Evolutionary conservation across 92 coral and sea anemone species (phyloP).

Genomic region (Epizoanthus illoricatus): DNA sequence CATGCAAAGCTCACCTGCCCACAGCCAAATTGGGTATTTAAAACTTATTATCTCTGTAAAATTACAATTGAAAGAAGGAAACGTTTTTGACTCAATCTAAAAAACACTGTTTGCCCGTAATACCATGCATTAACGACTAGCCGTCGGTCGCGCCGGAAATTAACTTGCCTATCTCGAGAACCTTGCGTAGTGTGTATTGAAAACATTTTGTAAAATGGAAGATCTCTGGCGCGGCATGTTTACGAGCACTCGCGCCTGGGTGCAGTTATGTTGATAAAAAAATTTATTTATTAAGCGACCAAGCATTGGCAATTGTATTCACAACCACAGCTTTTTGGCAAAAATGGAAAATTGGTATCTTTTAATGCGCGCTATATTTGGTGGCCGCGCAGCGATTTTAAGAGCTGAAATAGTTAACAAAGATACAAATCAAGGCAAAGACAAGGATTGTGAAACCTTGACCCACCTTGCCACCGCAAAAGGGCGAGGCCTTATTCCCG

Average conservation of each 20-base stretch:
- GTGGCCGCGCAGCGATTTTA: slow-evolving; percentile 11
- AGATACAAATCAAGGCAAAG: neutral
- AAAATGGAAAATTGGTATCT: slow-evolving; percentile 4
- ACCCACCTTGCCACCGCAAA: slow-evolving; percentile 3
- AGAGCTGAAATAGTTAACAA: slow-evolving; percentile 27
- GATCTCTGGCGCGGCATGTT: slow-evolving; percentile 38
- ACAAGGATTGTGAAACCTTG: neutral
- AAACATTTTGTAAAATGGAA: slow-evolving; percentile 47
- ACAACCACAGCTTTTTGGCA: slow-evolving; percentile 10
- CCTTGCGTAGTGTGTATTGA: slow-evolving; percentile 46
- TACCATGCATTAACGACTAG: slow-evolving; percentile 67
- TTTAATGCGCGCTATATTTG: neutral
- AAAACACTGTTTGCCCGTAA: slow-evolving; percentile 70
- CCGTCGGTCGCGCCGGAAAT: slow-evolving; percentile 62
- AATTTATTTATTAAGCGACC: slow-evolving; percentile 40
- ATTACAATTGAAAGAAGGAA: slow-evolving; percentile 91
- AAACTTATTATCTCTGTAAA: slow-evolving; percentile 83
- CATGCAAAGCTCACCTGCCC: slow-evolving; percentile 76
- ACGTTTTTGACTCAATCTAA: slow-evolving; percentile 67
- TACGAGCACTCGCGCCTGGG: slow-evolving; percentile 37
- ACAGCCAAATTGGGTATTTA: slow-evolving; percentile 88
- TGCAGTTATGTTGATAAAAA: slow-evolving; percentile 42
- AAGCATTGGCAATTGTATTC: slow-evolving; percentile 13
- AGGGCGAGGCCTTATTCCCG: slow-evolving; percentile 30
- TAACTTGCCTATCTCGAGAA: slow-evolving; percentile 45